Evolutionary conservation across 1,140 invertebrate species (phyloP), one percentile per base, ranked within the genome.

Genomic region (Cylas formicarius): DNA sequence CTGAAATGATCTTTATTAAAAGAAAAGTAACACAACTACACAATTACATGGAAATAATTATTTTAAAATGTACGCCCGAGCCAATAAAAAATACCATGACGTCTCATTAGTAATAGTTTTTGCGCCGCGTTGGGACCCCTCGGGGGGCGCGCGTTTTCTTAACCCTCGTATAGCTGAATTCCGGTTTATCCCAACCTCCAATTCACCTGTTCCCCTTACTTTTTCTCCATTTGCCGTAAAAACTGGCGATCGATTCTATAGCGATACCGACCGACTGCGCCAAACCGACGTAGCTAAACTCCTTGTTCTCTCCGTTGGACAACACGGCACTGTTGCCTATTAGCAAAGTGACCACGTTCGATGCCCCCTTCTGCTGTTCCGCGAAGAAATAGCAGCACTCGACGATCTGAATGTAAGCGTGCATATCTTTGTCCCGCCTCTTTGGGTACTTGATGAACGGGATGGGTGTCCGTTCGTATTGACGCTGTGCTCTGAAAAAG

Each of bases 401-500:
- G 18, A 83, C 69, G 29, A 84, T 76, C 57, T 84, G 78, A 40
- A 80, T 78, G 53, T 77, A 77, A 28, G 75, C 63, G 73, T 75
- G 79, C 11, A 76, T 72, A 48, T 82, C 79, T 58, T 79, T 78
- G 49, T 82, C 81, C 54, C 78, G 81, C 44, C 79, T 80, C 18
- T 76, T 72, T 0, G 78, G 77, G 47, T 77, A 76, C 67, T 89
- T 90, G 29, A 90, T 74, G 4, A 84, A 73, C 0, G 84, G 80
- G 7, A 90, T 61, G 9, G 81, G 69, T 16, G 80, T 69, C 13
- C 78, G 75, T 64, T 93, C 89, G 20, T 86, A 80, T 13, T 81
- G 77, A 19, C 84, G 75, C 65, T 92, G 90, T 3, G 86, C 82
- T 48, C 83, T 71, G 45, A 89, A 65, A 61, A 83, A 91, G 37